Base-by-base conservation (phyloP, 2,113 vertebrate genomes). In the Falcunculus frontatus region DNA sequence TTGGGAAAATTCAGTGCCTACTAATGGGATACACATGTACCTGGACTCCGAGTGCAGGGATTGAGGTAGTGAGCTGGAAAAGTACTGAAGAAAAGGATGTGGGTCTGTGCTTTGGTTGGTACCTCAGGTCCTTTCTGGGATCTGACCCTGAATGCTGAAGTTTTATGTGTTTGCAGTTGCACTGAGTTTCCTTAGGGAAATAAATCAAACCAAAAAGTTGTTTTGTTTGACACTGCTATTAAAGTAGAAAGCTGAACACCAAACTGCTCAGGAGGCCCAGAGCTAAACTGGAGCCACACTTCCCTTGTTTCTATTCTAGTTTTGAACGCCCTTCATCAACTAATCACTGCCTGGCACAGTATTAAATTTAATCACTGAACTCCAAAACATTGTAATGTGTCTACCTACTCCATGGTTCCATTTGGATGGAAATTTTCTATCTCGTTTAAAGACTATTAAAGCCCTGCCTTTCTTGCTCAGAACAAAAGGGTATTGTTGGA, bases 401-500 rank as follows among this genome's bases (percentile, higher is more conserved):
- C 96, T 96, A 91, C 94, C 96, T 97, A 94, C 94, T 96, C 89
- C 75, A 67, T 76, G 81, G 67, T 88, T 90, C 95, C 89, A 95
- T 87, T 94, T 91, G 95, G 80, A 95, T 96, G 94, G 94, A 93
- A 97, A 95, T 96, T 96, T 95, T 96, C 93, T 92, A 63, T 92
- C 93, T 89, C 19, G 8, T 96, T 95, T 92, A 77, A 96, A 88
- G 94, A 89, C 78, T 94, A 84, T 95, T 97, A 96, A 97, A 96
- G 67, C 93, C 93, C 79, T 92, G 88, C 81, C 81, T 95, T 96
- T 95, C 96, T 97, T 87, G 63, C 82, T 64, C 57, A 50, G 87
- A 95, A 97, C 96, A 97, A 96, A 95, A 96, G 96, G 33, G 33
- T 60, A 91, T 96, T 97, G 96, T 96, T 97, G 89, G 83, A 63